phyloP scores from a whole-genome alignment of 2,888 invertebrate species.

The Stictocephala bisonia region DNA sequence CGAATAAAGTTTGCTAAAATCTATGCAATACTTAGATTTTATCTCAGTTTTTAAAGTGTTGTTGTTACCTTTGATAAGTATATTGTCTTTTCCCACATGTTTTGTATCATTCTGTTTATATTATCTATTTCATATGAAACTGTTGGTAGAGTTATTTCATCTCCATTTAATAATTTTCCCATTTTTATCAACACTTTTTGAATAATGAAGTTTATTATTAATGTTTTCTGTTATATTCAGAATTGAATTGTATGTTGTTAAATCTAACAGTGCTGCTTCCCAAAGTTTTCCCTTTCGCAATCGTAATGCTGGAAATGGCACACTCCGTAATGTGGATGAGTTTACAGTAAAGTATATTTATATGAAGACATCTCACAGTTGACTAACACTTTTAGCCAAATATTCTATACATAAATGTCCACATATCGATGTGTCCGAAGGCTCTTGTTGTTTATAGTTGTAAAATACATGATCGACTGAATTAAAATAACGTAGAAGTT shows the following conservation, averaged over 20 bases:
- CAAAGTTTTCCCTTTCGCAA: no score
- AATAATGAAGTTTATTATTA: background rate
- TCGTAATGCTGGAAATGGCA: no score
- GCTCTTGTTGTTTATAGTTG: no score
- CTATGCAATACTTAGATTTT: background rate
- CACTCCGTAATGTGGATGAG: no score
- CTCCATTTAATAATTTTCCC: no score
- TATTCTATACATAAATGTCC: constrained; percentile 34
- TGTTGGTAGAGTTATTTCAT: background rate
- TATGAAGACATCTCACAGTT: no score
- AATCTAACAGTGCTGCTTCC: background rate
- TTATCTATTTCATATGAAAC: background rate
- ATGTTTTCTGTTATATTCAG: background rate
- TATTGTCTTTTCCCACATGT: background rate
- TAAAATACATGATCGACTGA: no score
- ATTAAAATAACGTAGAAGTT: no score
- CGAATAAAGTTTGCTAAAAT: background rate
- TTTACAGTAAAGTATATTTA: no score
- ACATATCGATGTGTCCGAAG: no score
- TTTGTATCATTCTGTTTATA: background rate
- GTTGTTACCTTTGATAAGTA: background rate
- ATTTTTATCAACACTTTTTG: no score
- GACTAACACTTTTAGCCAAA: constrained; percentile 5
- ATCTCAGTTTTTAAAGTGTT: background rate
- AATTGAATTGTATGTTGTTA: constrained; percentile 5